Evolutionary conservation across 2,888 invertebrate genomes (phyloP).

Genomic region (Clitarchus hookeri): DNA sequence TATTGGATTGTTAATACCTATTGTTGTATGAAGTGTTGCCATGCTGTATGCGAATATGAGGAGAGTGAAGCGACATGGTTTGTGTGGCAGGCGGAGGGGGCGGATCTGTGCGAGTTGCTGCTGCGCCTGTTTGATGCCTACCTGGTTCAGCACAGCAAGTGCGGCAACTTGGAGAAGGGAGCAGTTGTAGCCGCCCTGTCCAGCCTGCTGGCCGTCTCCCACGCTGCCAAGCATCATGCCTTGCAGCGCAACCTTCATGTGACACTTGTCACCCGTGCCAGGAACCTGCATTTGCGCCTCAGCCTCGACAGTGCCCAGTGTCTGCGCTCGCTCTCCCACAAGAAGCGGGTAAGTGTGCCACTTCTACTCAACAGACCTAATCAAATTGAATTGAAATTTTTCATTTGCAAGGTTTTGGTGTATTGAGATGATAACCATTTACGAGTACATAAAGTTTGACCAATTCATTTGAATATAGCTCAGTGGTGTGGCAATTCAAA

Average conservation of each 20-base stretch:
- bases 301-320: conserved; percentile 58
- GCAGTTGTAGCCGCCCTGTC: conserved; percentile 54
- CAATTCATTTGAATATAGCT: too few species aligned
- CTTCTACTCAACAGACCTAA: background rate
- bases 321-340: conserved; percentile 53
- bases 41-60: too few species aligned
- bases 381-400: background rate
- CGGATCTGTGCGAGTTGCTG: conserved; percentile 56
- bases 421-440: too few species aligned
- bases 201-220: conserved; percentile 56
- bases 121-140: conserved; percentile 56
- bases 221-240: conserved; percentile 56
- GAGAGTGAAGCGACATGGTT: too few species aligned
- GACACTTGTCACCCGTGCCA: conserved; percentile 54
- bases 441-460: too few species aligned
- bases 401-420: background rate
- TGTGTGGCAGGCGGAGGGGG: conserved; percentile 49
- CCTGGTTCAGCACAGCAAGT: conserved; percentile 42
- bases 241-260: conserved; percentile 53
- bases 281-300: conserved; percentile 56
- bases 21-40: too few species aligned
- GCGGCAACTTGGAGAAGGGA: conserved; percentile 50
- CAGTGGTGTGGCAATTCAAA: too few species aligned
- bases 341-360: conserved; percentile 51
- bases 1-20: too few species aligned